These are phyloP conservation scores for Anabas testudineus DNA, from an alignment of 2,797 vertebrate species.

Conservation along the genomic window DNA sequence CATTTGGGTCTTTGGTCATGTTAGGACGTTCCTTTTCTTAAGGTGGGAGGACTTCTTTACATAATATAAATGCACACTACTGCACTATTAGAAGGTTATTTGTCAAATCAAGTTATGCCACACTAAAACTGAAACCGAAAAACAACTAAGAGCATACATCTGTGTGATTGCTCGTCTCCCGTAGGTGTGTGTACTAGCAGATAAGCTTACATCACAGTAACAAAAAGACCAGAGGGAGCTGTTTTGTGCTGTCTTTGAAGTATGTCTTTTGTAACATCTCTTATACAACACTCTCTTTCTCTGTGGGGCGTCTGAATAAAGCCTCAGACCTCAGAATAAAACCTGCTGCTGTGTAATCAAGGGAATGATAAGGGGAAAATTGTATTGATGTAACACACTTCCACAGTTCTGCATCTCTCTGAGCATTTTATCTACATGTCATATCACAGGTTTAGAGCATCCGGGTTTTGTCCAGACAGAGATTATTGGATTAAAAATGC, in stretches of 20 bases:
- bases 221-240: constrained; percentile 27
- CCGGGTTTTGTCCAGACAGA: background rate
- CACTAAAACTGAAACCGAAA: background rate
- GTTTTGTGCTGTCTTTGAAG: constrained; percentile 36
- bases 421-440: constrained; percentile 1
- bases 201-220: constrained; percentile 40
- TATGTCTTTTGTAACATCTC: constrained; percentile 49
- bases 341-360: constrained; percentile 24
- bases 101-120: background rate
- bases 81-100: background rate
- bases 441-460: background rate
- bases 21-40: background rate
- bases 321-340: constrained; percentile 3
- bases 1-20: background rate
- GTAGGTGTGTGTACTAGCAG: constrained; percentile 2
- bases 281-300: constrained; percentile 38
- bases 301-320: constrained; percentile 27
- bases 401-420: background rate
- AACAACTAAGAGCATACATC: background rate
- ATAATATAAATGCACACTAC: background rate
- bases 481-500: background rate
- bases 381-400: constrained; percentile 31
- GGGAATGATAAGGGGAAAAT: constrained; percentile 16
- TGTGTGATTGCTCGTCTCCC: background rate
- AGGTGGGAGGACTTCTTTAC: background rate